These are phyloP conservation scores for Linnaemya vulpina DNA, from an alignment of 2,888 invertebrate species.

Conservation along the genomic window DNA sequence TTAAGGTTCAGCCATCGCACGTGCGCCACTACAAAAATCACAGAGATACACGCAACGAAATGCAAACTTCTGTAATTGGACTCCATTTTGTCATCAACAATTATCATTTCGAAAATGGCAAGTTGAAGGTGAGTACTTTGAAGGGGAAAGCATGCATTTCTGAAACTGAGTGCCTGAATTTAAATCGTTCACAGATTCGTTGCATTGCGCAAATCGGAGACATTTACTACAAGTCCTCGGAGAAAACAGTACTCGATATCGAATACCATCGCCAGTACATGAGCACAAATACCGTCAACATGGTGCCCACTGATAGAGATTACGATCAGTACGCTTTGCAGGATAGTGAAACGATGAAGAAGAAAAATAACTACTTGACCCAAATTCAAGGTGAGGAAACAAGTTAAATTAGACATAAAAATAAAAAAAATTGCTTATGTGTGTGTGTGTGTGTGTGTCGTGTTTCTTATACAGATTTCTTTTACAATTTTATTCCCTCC, in stretches of 20 bases:
- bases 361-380: constrained; percentile 81
- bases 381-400: constrained; percentile 80
- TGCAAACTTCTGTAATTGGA: constrained; percentile 84
- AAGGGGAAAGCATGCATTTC: neutral
- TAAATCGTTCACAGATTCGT: constrained; percentile 83
- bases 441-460: constrained; percentile 26
- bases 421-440: too few relatives aligned
- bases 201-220: constrained; percentile 87
- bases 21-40: constrained; percentile 80
- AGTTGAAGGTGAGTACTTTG: constrained; percentile 83
- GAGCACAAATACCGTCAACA: constrained; percentile 78
- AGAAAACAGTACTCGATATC: constrained; percentile 85
- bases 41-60: constrained; percentile 79
- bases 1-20: constrained; percentile 80
- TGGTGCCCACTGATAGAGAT: constrained; percentile 76
- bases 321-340: constrained; percentile 81
- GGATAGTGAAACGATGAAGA: constrained; percentile 80
- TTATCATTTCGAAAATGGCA: constrained; percentile 84
- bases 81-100: constrained; percentile 84
- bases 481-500: constrained; percentile 80
- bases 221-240: constrained; percentile 87
- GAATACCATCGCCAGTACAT: constrained; percentile 81
- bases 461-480: constrained; percentile 78
- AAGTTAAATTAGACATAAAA: neutral
- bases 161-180: neutral